A percentile compares a stretch with the other conserved stretches of the same genome.
Evolutionary conservation across 2,888 invertebrate species (phyloP).

Genomic region (Molanna angustata): DNA sequence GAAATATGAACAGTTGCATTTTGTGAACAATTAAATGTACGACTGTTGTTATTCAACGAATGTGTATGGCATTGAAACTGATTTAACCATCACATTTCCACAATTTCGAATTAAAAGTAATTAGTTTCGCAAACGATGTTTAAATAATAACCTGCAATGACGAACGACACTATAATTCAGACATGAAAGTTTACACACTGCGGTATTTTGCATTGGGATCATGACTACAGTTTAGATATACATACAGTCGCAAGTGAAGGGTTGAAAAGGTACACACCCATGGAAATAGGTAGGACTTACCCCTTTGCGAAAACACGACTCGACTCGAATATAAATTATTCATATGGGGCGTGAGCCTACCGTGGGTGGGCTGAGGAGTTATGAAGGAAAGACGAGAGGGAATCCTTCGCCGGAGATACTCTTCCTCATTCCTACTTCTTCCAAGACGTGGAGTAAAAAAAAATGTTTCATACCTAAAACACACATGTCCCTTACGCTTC

Average conservation of each 20-base stretch:
- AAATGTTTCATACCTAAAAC: neutral
- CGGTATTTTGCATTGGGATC: too few relatives aligned
- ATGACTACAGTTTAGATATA: too few relatives aligned
- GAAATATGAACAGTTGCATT: constrained; percentile 3
- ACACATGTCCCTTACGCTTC: neutral
- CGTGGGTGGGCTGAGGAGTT: constrained; percentile 25
- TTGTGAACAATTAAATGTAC: neutral
- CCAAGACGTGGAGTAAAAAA: too few relatives aligned
- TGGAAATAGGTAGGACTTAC: constrained; percentile 30
- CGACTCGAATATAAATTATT: constrained; percentile 31
- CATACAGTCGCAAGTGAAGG: neutral
- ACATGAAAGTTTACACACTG: too few relatives aligned
- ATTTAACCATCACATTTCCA: too few relatives aligned
- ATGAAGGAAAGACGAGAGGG: constrained; percentile 20
- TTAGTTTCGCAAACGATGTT: too few relatives aligned
- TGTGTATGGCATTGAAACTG: neutral
- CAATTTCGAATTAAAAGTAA: too few relatives aligned
- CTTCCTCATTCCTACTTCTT: too few relatives aligned
- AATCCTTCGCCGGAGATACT: too few relatives aligned
- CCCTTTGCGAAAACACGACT: constrained; percentile 30
- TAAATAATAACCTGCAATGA: too few relatives aligned
- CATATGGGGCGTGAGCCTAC: constrained; percentile 29
- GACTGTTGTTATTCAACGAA: neutral
- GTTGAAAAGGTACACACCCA: constrained; percentile 4
- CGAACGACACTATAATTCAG: too few relatives aligned